Conservation (phyloP, 2,888 invertebrate genomes). For the Lepidonotus clava region DNA sequence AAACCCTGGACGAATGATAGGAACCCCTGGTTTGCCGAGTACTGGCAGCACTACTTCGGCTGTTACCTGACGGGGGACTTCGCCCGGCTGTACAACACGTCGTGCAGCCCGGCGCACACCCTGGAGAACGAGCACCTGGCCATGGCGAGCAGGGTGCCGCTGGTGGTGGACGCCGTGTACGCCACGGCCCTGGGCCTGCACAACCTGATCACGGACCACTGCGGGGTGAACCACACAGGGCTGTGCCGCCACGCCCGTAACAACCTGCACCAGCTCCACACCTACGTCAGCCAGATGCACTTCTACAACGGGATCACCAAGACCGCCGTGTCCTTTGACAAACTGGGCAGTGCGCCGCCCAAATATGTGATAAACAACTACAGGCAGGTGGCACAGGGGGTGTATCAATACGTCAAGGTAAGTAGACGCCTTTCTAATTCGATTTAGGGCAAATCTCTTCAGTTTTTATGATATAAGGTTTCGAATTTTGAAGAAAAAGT, state of each 20-base stretch:
- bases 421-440: not conserved
- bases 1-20: conserved; percentile 46
- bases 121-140: conserved; percentile 33
- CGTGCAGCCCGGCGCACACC: conserved; percentile 30
- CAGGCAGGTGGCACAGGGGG: not conserved
- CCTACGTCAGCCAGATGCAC: conserved; percentile 43
- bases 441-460: no score
- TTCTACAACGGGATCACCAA: conserved; percentile 56
- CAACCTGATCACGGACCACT: conserved; percentile 51
- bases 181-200: conserved; percentile 68
- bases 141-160: conserved; percentile 51
- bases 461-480: no score
- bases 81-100: conserved; percentile 19
- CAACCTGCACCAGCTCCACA: conserved; percentile 37
- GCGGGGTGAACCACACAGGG: not conserved
- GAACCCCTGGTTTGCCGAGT: conserved; percentile 59
- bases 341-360: conserved; percentile 54
- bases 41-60: conserved; percentile 59
- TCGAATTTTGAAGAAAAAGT: no score
- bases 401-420: conserved; percentile 32
- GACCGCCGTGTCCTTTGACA: conserved; percentile 53
- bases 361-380: conserved; percentile 44
- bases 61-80: conserved; percentile 57
- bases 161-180: conserved; percentile 69
- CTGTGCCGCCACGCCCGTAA: conserved; percentile 16